Conservation (phyloP, 2,888 invertebrate genomes). For the Villa cingulata region DNA sequence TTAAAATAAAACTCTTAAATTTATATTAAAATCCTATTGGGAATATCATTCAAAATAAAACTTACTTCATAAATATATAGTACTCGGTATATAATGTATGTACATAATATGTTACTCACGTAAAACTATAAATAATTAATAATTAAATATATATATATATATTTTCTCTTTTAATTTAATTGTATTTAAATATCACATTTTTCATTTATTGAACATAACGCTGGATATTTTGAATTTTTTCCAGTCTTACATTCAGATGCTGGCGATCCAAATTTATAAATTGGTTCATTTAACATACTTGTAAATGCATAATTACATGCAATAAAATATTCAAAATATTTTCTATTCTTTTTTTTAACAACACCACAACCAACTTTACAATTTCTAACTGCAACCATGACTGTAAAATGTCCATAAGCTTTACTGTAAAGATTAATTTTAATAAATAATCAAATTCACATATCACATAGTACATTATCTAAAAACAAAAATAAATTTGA, state of each 20-base stretch:
- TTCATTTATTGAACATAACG: constrained; percentile 8
- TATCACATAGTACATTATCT: neutral
- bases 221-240: constrained; percentile 16
- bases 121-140: no score
- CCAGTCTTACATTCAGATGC: constrained; percentile 22
- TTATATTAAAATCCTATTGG: no score
- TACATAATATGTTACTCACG: no score
- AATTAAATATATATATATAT: no score
- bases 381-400: constrained; percentile 1
- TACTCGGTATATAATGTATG: no score
- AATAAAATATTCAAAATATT: constrained; percentile 15
- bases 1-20: no score
- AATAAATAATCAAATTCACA: neutral
- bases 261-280: constrained; percentile 14
- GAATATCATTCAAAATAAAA: no score
- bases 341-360: constrained; percentile 13
- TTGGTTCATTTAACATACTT: constrained; percentile 14
- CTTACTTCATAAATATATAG: no score
- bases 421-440: constrained; percentile 16
- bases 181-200: constrained; percentile 2
- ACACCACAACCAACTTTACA: constrained; percentile 3
- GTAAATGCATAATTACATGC: constrained; percentile 26
- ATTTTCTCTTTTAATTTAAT: neutral
- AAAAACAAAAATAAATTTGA: neutral
- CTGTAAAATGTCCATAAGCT: constrained; percentile 1